Percentiles rank a stretch among this genome's conserved stretches.
Evolutionary conservation across 2,113 vertebrate genomes (phyloP).

Genomic region (Pimephales promelas): DNA sequence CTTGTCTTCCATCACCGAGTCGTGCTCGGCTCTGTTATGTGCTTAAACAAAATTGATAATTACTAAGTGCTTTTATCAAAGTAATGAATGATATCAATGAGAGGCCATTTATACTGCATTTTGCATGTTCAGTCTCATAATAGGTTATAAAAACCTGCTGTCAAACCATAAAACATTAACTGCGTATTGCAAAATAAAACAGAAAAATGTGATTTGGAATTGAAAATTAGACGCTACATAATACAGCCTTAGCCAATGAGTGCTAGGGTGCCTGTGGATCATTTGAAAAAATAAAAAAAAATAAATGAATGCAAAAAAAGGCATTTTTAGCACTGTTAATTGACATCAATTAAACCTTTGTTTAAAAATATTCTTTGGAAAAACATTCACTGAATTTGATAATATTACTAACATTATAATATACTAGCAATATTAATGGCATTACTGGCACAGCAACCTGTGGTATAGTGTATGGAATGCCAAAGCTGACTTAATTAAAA

Average conservation of each 20-base stretch:
- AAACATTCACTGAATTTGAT: neutral
- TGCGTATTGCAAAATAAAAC: neutral
- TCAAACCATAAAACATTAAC: neutral
- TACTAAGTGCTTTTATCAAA: conserved; percentile 72
- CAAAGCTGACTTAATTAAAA: too few relatives aligned
- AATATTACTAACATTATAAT: neutral
- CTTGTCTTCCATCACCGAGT: conserved; percentile 72
- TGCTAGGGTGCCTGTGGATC: too few relatives aligned
- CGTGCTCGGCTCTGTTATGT: conserved; percentile 68
- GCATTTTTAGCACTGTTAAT: too few relatives aligned
- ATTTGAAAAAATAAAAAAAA: too few relatives aligned
- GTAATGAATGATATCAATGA: conserved; percentile 73
- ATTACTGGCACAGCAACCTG: too few relatives aligned
- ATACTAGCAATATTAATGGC: neutral
- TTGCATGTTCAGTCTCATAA: conserved; percentile 62
- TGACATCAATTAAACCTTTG: too few relatives aligned
- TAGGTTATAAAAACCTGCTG: conserved; percentile 51
- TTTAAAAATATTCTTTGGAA: too few relatives aligned
- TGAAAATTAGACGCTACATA: neutral
- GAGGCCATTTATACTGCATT: conserved; percentile 68
- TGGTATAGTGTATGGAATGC: too few relatives aligned
- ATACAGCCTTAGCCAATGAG: neutral
- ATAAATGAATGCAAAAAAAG: too few relatives aligned
- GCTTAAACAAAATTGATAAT: conserved; percentile 78
- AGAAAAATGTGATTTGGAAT: neutral